These are phyloP conservation scores for Hydrozoanthus tunicans DNA, from an alignment of 64 coral and sea anemone genomes.

Conservation along the genomic window DNA sequence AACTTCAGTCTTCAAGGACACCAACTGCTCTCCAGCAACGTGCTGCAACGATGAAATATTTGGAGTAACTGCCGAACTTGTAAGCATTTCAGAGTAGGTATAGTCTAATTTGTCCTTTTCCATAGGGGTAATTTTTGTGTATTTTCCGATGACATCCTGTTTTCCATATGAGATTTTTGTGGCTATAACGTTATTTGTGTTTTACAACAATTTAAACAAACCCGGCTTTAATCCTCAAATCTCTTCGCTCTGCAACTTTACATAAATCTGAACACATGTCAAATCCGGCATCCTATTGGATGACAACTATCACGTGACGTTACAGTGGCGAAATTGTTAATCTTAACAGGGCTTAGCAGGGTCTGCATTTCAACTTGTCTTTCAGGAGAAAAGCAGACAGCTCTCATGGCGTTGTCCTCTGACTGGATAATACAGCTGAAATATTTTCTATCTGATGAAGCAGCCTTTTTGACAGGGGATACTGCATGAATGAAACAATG, in stretches of 20 bases:
- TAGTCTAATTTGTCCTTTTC: background rate
- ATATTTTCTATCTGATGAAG: conserved; percentile 25
- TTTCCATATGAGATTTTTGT: background rate
- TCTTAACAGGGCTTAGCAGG: conserved; percentile 51
- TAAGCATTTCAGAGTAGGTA: no score
- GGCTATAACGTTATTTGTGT: no score
- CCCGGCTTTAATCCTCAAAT: no score
- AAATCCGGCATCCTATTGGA: no score
- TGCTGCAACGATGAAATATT: background rate
- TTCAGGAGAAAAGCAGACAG: background rate
- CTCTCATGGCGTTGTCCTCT: background rate
- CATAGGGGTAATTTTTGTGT: background rate
- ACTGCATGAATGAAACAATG: conserved; percentile 55
- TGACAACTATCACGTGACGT: no score
- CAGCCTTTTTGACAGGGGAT: conserved; percentile 41
- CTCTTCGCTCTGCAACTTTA: no score
- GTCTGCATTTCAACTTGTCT: conserved; percentile 23
- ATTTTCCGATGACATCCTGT: background rate
- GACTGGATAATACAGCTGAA: conserved; percentile 33
- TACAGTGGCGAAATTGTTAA: background rate
- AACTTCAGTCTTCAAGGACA: background rate
- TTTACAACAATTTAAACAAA: no score
- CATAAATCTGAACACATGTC: no score
- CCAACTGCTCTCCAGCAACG: background rate
- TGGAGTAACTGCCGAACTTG: no score